Evolutionary conservation across 1,140 invertebrate species (phyloP), one percentile per base, ranked within the genome.

Genomic region (Mamestra configurata): DNA sequence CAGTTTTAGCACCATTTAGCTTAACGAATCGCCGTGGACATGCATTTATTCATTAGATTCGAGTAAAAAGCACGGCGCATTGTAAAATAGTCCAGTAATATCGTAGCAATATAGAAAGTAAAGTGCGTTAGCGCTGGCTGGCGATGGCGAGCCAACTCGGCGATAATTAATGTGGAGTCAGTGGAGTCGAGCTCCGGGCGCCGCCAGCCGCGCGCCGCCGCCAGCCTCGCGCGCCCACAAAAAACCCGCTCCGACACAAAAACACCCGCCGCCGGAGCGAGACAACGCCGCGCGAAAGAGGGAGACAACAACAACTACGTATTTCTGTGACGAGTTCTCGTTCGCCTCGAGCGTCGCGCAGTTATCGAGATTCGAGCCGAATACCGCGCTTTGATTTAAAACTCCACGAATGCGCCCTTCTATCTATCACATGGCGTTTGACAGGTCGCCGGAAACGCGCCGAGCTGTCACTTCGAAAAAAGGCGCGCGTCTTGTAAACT

Each of bases 351-450:
- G 86, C 91, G 86, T 85, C 85, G 86, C 87, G 86, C 88, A 92
- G 86, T 91, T 92, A 90, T 92, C 90, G 88, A 89, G 87, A 91
- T 89, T 87, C 82, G 43, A 76, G 57, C 43, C 86, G 85, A 91
- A 88, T 86, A 90, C 88, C 88, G 88, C 90, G 89, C 91, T 93
- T 93, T 93, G 92, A 95, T 94, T 95, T 95, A 95, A 93, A 94
- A 94, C 93, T 90, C 88, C 73, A 85, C 85, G 88, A 94, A 89
- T 92, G 92, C 90, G 92, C 93, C 93, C 93, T 95, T 95, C 93
- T 93, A 94, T 94, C 90, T 90, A 95, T 95, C 93, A 95, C 92
- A 94, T 95, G 93, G 93, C 91, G 90, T 93, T 93, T 95, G 93
- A 95, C 93, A 95, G 93, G 85, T 93, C 90, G 89, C 88, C 89